Evolutionary conservation across 2,888 invertebrate genomes (phyloP), one percentile per base, ranked within the genome.

Genomic region (Exephanes ischioxanthus): DNA sequence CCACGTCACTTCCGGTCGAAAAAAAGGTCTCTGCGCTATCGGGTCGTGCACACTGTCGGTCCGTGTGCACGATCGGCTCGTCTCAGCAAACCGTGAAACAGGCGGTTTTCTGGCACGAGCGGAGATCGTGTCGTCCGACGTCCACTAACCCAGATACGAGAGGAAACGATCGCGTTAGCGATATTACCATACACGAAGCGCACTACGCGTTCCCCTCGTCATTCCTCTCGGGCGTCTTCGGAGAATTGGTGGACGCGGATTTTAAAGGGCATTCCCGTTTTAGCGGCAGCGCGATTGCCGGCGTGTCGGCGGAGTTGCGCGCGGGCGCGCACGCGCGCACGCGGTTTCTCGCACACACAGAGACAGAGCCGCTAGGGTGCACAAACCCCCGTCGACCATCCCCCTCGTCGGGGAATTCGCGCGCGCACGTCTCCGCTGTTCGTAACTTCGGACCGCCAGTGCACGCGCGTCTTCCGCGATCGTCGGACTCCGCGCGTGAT

Each of bases 401-500:
- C 84, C 83, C 80, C 77, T 77, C 76, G 79, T 71, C 83, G 70
- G 45, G 22, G 73, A 83, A 79, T 86, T 85, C 86, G 81, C 85
- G 82, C 85, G 81, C 85, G 86, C 86, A 86, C 83, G 63, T 88
- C 85, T 85, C 79, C 78, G 81, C 90, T 30, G 90, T 86, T 88
- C 88, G 91, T 87, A 90, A 91, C 90, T 92, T 90, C 90, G 90
- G 89, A 86, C 89, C 89, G 92, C 89, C 93, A 93, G 94, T 94
- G 93, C 91, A 92, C 93, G 93, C 93, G 94, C 93, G 93, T 92
- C 93, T 93, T 92, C 90, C 92, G 93, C 93, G 91, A 93, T 92
- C 88, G 92, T 91, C 92, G 91, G 92, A 93, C 91, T 90, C 91
- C 90, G 91, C 90, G 90, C 71, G 73, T 67, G 67, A 79, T 72